Evolutionary conservation across 2,888 invertebrate genomes (phyloP).

Genomic region (Yponomeuta evonymella): DNA sequence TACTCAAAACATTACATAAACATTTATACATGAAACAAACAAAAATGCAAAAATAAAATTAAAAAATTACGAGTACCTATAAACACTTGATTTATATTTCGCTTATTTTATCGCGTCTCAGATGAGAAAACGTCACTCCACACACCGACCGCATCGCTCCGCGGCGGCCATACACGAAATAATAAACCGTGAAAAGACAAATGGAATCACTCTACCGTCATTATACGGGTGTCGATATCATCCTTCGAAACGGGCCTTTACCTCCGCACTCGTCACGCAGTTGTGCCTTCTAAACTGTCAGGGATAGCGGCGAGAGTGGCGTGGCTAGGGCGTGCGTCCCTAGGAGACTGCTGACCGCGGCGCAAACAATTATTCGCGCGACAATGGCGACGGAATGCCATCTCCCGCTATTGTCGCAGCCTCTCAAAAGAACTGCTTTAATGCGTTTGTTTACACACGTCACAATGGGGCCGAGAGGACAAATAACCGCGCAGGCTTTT

Average conservation of each 20-base stretch:
- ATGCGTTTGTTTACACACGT: constrained; percentile 7
- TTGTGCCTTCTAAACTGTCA: not conserved
- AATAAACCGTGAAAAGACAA: constrained; percentile 10
- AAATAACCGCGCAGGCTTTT: not conserved
- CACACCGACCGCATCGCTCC: no score
- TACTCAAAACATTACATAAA: no score
- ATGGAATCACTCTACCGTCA: constrained; percentile 9
- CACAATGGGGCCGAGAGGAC: not conserved
- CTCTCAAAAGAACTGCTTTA: constrained; percentile 1
- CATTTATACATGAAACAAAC: no score
- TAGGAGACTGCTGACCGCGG: not conserved
- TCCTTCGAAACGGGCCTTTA: constrained; percentile 7
- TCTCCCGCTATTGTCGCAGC: not conserved
- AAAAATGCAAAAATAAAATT: no score
- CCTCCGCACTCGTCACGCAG: not conserved
- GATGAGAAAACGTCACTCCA: no score
- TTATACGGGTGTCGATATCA: constrained; percentile 13
- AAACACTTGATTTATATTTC: no score
- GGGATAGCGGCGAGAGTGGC: not conserved
- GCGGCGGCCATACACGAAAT: not conserved
- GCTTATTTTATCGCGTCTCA: no score
- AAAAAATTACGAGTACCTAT: no score
- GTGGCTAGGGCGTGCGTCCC: not conserved
- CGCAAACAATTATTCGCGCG: constrained; percentile 14
- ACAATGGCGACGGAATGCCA: constrained; percentile 14